Percentiles rank a stretch among this genome's conserved stretches.
Evolutionary conservation across 2,888 invertebrate species (phyloP).

Genomic region (Eledone cirrhosa): DNA sequence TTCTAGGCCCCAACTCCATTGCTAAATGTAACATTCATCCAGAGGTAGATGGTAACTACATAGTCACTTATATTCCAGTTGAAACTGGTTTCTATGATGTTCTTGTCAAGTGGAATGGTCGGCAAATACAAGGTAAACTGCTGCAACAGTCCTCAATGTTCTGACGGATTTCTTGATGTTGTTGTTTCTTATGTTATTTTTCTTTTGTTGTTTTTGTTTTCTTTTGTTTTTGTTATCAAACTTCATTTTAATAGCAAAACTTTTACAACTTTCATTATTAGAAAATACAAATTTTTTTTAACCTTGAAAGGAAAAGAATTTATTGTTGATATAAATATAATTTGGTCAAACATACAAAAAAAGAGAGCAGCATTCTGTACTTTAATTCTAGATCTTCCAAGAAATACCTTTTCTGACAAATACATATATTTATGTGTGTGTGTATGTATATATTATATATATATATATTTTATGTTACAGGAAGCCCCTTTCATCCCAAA

Average conservation of each 20-base stretch:
- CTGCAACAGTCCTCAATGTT: too few relatives aligned
- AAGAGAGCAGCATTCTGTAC: background rate
- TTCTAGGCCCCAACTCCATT: constrained; percentile 73
- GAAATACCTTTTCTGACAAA: background rate
- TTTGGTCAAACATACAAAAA: too few relatives aligned
- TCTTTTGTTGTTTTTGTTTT: too few relatives aligned
- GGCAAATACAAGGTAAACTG: constrained; percentile 68
- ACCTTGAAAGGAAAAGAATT: too few relatives aligned
- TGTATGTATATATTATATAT: background rate
- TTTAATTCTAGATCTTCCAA: background rate
- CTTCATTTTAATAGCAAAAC: too few relatives aligned
- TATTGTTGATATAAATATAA: too few relatives aligned
- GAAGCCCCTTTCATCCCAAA: constrained; percentile 85
- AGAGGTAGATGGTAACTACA: constrained; percentile 76
- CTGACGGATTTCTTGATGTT: too few relatives aligned
- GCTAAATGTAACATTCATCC: constrained; percentile 69
- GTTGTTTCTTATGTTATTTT: too few relatives aligned
- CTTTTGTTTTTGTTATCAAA: too few relatives aligned
- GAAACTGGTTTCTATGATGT: constrained; percentile 93
- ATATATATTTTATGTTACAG: constrained; percentile 67
- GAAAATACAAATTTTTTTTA: too few relatives aligned
- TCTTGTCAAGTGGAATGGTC: constrained; percentile 76
- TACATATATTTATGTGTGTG: too few relatives aligned
- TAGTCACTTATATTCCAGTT: constrained; percentile 87
- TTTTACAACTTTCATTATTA: too few relatives aligned